These are phyloP conservation scores for Patella pellucida DNA, from an alignment of 2,888 invertebrate species.

Conservation along the genomic window DNA sequence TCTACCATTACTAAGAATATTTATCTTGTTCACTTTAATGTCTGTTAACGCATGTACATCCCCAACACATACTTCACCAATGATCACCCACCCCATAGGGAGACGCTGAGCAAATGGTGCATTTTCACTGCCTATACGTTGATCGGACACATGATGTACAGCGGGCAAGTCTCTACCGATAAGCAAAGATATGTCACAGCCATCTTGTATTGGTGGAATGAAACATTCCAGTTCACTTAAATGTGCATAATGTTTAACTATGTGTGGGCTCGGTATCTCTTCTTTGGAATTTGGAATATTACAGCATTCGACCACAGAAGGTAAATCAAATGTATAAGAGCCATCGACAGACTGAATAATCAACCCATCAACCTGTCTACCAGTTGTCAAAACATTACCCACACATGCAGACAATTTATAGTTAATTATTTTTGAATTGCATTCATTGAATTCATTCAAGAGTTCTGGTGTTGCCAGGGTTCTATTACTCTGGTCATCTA, in stretches of 20 bases:
- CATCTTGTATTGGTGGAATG: constrained; percentile 26
- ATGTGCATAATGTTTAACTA: constrained; percentile 26
- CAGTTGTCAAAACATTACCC: constrained; percentile 26
- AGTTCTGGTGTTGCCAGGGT: constrained; percentile 26
- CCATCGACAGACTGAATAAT: constrained; percentile 28
- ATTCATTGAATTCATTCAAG: constrained; percentile 20
- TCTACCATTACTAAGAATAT: too few relatives aligned
- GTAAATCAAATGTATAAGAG: constrained; percentile 14
- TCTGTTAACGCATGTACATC: constrained; percentile 22
- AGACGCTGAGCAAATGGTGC: constrained; percentile 31
- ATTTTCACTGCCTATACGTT: constrained; percentile 24
- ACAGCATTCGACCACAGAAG: constrained; percentile 30
- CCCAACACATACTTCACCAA: constrained; percentile 37
- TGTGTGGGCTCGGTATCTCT: constrained; percentile 34
- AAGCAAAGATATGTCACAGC: constrained; percentile 22
- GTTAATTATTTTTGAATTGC: not conserved
- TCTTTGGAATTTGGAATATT: constrained; percentile 27
- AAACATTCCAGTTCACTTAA: constrained; percentile 22
- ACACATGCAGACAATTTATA: constrained; percentile 33
- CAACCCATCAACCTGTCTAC: constrained; percentile 20
- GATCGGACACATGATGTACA: constrained; percentile 35
- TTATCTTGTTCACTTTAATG: constrained; percentile 16
- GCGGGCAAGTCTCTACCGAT: constrained; percentile 30
- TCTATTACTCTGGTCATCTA: constrained; percentile 33
- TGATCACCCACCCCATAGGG: constrained; percentile 30